Percentiles rank a stretch among this genome's conserved stretches.
These are phyloP conservation scores for Rhyacophila evoluta DNA, from an alignment of 2,888 invertebrate genomes.

Conservation along the genomic window DNA sequence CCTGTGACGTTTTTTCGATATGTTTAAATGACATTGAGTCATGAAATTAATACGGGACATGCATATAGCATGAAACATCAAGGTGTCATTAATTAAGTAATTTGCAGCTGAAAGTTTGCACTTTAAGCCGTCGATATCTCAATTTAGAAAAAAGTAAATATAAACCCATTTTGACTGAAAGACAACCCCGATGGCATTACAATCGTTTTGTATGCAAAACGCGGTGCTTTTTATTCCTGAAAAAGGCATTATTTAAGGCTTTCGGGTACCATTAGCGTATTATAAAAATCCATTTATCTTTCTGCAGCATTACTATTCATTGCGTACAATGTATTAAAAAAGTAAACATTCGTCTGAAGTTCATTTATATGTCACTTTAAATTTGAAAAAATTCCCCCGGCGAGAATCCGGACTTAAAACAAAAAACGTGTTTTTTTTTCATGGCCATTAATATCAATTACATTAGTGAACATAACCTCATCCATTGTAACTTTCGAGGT, in stretches of 20 bases:
- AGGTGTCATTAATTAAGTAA: too few relatives aligned
- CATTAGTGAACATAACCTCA: not conserved
- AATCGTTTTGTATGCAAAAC: not conserved
- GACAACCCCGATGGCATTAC: not conserved
- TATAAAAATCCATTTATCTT: slow-evolving; percentile 16
- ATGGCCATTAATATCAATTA: not conserved
- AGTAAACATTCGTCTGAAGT: slow-evolving; percentile 5
- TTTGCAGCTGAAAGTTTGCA: too few relatives aligned
- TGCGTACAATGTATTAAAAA: slow-evolving; percentile 14
- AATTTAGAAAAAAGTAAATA: too few relatives aligned
- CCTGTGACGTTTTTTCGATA: too few relatives aligned
- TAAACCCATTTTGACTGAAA: not conserved
- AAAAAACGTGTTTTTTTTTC: slow-evolving; percentile 5
- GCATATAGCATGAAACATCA: too few relatives aligned
- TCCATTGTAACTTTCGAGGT: not conserved
- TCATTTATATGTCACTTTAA: slow-evolving; percentile 2
- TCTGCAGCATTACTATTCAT: not conserved
- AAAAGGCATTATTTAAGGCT: not conserved
- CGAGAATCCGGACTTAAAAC: not conserved
- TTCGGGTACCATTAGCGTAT: not conserved
- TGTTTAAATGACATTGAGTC: too few relatives aligned
- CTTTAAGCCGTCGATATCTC: too few relatives aligned
- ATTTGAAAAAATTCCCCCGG: not conserved
- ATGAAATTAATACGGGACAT: too few relatives aligned
- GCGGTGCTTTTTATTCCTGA: not conserved